Base-by-base conservation (phyloP, 2,113 vertebrate species). In the Carassius carassius region DNA sequence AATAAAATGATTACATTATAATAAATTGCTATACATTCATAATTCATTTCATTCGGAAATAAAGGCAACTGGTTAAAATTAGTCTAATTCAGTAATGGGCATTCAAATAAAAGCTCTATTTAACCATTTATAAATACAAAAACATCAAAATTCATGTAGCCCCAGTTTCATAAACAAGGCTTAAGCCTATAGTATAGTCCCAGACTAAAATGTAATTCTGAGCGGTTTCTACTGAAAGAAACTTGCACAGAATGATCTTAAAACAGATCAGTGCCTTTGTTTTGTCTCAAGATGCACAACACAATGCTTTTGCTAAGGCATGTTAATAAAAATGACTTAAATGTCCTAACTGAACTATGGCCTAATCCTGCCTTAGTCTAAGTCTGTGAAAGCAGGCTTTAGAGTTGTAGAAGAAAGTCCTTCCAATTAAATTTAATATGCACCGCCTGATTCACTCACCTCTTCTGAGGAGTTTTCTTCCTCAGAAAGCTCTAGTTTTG, bases 401-500 rank as follows among this genome's bases (percentile, higher is more conserved):
- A 21, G 32, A 6, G 23, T 29, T 69, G 32, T 35, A 19, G 65
- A 19, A 10, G 29, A 17, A 32, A 32, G 3, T 35, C 32, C 65
- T 37, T 16, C 2, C 32, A 19, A 1, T 2, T 37, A 19, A 21
- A 69, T 37, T 41, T 12, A 41, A 41, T 41, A 21, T 12, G 9
- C 35, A 70, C 1, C 0, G 17, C 8, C 11, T 19, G 35, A 1
- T 32, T 10, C 7, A 72, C 91, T 74, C 58, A 94, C 94, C 89
- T 95, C 92, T 14, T 93, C 92, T 41, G 92, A 89, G 3, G 90
- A 93, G 76, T 80, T 58, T 84, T 16, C 85, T n/a, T 83, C 79
- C 0, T 82, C 32, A 10, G 87, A 88, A 63, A 92, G 87, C 17
- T 89, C 83, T 5, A 74, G 67, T 79, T 91, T 86, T 0, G 82